Base-by-base conservation (phyloP, 1,140 invertebrate genomes). In the Solen grandis region DNA sequence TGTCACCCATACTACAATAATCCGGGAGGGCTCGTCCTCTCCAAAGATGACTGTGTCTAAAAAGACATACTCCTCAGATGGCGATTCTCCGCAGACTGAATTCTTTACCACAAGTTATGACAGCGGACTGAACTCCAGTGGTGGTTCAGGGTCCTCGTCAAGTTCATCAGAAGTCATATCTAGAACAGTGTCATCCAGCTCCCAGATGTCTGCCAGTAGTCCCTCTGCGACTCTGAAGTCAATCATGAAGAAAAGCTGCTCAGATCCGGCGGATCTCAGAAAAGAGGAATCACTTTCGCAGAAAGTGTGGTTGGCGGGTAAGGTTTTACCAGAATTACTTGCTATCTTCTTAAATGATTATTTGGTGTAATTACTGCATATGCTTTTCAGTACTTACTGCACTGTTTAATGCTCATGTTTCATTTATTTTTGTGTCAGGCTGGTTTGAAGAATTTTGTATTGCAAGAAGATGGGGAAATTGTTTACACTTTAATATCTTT, bases 281-380 rank as follows among this genome's bases (percentile, higher is more conserved):
- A 88, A 83, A 89, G 88, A 75, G 87, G 91, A 81, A 87, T 91
- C 31, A 85, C 82, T 38, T 90, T 91, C 85, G 86, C 88, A 70
- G 86, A 90, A 76, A 86, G 81, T 62, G 89, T 91, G 2, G 84
- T 86, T 63, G 90, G 90, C 73, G 90, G 90, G 90, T 92, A 85
- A 88, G 88, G 86, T 22, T 16, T 54, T 25, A 50, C 27, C 31
- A 19, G 13, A 66, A 19, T 46, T 55, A 38, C n/a, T 77, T 69
- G 57, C 38, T 73, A 77, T 19, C 14, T 81, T 5, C 29, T 57
- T 57, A 5, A 57, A 10, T 57, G 29, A 5, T 10, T 57, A 22
- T 57, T 22, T 55, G n/a, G 52, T 55, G n/a, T 22, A 22, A 5
- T 55, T 3, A 55, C n/a, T 55, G 52, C 5, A 27, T 22, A 55